These are phyloP conservation scores for Ophion costatus DNA, from an alignment of 2,888 invertebrate species.

Conservation along the genomic window DNA sequence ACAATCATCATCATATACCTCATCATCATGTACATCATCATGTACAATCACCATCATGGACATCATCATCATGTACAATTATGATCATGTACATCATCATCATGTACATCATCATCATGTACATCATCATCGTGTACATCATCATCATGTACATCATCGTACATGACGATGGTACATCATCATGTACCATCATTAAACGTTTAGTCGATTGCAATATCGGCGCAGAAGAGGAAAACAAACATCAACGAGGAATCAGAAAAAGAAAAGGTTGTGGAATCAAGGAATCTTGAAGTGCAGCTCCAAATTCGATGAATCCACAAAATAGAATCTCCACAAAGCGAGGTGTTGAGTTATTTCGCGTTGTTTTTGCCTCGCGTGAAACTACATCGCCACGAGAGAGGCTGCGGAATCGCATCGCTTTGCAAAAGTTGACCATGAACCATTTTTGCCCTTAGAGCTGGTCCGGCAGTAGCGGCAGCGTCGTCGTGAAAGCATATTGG, in stretches of 20 bases:
- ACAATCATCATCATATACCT: too few species aligned
- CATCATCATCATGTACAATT: too few species aligned
- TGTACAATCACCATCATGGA: too few species aligned
- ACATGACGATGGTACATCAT: too few species aligned
- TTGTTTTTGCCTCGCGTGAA: constrained; percentile 48
- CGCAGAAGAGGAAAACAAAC: constrained; percentile 28
- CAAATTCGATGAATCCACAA: neutral
- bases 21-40: too few species aligned
- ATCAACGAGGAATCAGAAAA: constrained; percentile 28
- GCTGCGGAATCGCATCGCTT: constrained; percentile 66
- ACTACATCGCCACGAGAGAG: constrained; percentile 69
- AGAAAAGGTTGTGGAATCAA: constrained; percentile 19
- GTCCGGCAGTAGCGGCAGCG: constrained; percentile 67
- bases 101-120: too few species aligned
- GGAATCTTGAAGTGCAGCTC: constrained; percentile 13
- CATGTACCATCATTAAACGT: constrained; percentile 69
- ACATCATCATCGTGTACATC: too few species aligned
- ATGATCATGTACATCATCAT: too few species aligned
- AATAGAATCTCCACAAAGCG: constrained; percentile 38
- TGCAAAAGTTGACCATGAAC: constrained; percentile 76
- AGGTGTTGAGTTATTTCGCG: constrained; percentile 45
- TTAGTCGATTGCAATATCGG: constrained; percentile 69
- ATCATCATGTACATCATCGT: too few species aligned
- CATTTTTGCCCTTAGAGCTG: constrained; percentile 78
- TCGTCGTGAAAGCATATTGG: constrained; percentile 52